phyloP scores from a whole-genome alignment of 2,797 vertebrate genomes.

The Platalea minor region DNA sequence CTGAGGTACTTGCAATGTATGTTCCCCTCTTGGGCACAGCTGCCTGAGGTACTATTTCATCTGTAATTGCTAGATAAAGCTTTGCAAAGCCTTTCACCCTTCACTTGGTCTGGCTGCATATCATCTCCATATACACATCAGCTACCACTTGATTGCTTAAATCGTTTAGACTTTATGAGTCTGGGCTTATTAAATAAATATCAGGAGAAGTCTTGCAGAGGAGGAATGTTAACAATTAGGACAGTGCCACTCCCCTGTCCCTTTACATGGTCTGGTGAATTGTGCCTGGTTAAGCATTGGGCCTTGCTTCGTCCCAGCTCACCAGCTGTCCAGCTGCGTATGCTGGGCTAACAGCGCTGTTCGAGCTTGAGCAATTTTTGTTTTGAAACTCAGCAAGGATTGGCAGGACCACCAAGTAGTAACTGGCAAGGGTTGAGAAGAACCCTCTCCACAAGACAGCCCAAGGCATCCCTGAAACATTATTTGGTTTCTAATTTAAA shows the following conservation, averaged over 20 bases:
- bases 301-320: neutral
- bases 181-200: slow-evolving; percentile 48
- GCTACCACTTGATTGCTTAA: slow-evolving; percentile 35
- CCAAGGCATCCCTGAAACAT: slow-evolving; percentile 57
- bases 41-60: neutral
- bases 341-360: neutral
- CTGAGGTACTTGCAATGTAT: neutral
- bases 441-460: slow-evolving; percentile 62
- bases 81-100: neutral
- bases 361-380: slow-evolving; percentile 55
- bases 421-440: slow-evolving; percentile 64
- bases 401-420: slow-evolving; percentile 68
- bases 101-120: slow-evolving; percentile 1
- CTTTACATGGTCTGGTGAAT: neutral
- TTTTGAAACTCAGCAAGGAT: slow-evolving; percentile 59
- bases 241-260: slow-evolving; percentile 35
- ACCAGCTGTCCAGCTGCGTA: slow-evolving; percentile 10
- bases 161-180: slow-evolving; percentile 25
- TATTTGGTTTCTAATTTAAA: slow-evolving; percentile 69
- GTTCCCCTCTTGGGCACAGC: neutral
- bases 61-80: neutral
- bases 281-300: neutral
- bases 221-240: slow-evolving; percentile 58
- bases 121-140: slow-evolving; percentile 11
- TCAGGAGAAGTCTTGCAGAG: slow-evolving; percentile 37